Conservation (phyloP, 2,888 invertebrate species). For the Smittia aterrima region DNA sequence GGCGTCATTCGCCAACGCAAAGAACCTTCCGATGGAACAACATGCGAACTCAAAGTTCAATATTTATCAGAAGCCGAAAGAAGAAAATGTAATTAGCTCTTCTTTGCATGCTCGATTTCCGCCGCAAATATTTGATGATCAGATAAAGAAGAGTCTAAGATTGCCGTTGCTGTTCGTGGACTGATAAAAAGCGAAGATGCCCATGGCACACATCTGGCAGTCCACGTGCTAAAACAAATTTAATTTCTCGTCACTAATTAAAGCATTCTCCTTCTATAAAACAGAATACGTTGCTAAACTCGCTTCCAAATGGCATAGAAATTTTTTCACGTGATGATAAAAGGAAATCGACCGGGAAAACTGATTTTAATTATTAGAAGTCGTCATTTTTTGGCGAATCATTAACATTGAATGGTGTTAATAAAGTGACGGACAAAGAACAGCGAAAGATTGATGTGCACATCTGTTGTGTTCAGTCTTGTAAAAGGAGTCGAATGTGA, state of each 20-base stretch:
- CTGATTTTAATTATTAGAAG: neutral
- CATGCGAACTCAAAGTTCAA: slow-evolving; percentile 24
- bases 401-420: neutral
- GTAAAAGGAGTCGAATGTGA: neutral
- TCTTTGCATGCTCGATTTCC: neutral
- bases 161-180: neutral
- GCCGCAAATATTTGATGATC: neutral
- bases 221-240: neutral
- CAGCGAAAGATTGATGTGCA: neutral
- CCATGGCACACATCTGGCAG: slow-evolving; percentile 4
- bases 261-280: neutral
- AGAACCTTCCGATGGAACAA: neutral
- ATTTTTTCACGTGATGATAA: neutral
- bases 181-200: neutral
- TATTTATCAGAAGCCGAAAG: slow-evolving; percentile 14
- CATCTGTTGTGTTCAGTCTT: neutral
- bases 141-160: neutral
- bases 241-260: neutral
- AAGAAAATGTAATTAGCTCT: neutral
- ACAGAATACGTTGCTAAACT: neutral
- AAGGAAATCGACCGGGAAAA: neutral
- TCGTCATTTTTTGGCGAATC: neutral
- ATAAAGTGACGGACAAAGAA: neutral
- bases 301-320: neutral
- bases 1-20: neutral